These are phyloP conservation scores for Stomorhina lunata DNA, from an alignment of 2,888 invertebrate genomes.

Conservation along the genomic window DNA sequence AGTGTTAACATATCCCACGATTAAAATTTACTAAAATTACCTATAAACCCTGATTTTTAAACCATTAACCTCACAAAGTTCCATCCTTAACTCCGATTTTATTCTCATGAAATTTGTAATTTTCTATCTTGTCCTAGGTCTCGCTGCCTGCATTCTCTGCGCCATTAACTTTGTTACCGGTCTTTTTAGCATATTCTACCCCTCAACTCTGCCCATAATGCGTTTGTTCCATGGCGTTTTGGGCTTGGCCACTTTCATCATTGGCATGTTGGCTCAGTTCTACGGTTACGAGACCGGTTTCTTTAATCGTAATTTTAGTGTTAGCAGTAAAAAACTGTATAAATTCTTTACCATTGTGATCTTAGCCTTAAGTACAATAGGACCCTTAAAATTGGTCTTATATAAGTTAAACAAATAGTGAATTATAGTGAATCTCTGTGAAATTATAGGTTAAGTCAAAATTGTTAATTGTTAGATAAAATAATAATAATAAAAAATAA, in stretches of 20 bases:
- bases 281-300: conserved; percentile 76
- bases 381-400: conserved; percentile 54
- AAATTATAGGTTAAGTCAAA: not conserved
- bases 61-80: too few relatives aligned
- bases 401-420: conserved; percentile 24
- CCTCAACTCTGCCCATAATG: not conserved
- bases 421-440: conserved; percentile 28
- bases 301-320: conserved; percentile 72
- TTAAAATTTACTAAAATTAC: too few relatives aligned
- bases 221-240: conserved; percentile 69
- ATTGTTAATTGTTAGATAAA: not conserved
- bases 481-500: conserved; percentile 9
- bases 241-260: conserved; percentile 71
- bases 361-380: conserved; percentile 61
- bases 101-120: not conserved
- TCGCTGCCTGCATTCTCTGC: conserved; percentile 72
- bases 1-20: too few relatives aligned
- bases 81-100: not conserved
- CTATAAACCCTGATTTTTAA: too few relatives aligned
- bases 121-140: conserved; percentile 67
- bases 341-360: conserved; percentile 71
- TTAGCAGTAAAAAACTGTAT: conserved; percentile 67
- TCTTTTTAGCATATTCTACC: conserved; percentile 67
- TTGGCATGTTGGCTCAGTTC: conserved; percentile 73
- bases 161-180: conserved; percentile 69